These are phyloP conservation scores for Meandrina meandrites DNA, from an alignment of 92 coral and sea anemone genomes.

Conservation along the genomic window DNA sequence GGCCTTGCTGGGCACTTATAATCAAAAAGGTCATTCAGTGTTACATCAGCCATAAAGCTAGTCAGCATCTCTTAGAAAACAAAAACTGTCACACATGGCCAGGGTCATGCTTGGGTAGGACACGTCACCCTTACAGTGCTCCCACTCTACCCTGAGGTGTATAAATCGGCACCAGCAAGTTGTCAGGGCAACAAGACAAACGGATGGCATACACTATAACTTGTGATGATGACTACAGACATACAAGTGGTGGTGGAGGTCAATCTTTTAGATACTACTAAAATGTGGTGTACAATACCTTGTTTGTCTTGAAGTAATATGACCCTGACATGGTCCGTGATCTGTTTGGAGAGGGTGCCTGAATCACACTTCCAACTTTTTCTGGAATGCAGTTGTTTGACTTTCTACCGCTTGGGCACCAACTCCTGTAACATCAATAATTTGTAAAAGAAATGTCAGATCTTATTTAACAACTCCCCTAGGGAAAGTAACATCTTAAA, in stretches of 20 bases:
- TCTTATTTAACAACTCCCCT: background rate
- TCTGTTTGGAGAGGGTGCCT: conserved; percentile 75
- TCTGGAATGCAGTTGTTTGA: conserved; percentile 72
- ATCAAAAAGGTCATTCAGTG: too few relatives aligned
- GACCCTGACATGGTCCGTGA: conserved; percentile 86
- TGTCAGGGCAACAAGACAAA: too few relatives aligned
- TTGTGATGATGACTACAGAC: background rate
- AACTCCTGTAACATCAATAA: conserved; percentile 62
- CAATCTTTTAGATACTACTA: too few relatives aligned
- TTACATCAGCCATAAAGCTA: too few relatives aligned
- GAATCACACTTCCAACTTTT: conserved; percentile 59
- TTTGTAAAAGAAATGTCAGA: background rate
- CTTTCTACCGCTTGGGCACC: conserved; percentile 86
- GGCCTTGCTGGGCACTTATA: too few relatives aligned
- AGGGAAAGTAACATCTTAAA: background rate
- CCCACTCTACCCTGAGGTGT: too few relatives aligned
- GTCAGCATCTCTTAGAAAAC: too few relatives aligned
- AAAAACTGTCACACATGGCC: too few relatives aligned
- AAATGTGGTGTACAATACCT: background rate
- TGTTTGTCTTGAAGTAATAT: conserved; percentile 48
- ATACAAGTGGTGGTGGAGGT: background rate
- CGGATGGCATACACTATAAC: too few relatives aligned
- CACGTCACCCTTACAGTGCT: too few relatives aligned
- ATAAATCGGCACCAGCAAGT: too few relatives aligned
- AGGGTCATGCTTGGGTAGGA: background rate